Evolutionary conservation across 1,140 invertebrate genomes (phyloP).

Genomic region (Aphelenchoides avenae): DNA sequence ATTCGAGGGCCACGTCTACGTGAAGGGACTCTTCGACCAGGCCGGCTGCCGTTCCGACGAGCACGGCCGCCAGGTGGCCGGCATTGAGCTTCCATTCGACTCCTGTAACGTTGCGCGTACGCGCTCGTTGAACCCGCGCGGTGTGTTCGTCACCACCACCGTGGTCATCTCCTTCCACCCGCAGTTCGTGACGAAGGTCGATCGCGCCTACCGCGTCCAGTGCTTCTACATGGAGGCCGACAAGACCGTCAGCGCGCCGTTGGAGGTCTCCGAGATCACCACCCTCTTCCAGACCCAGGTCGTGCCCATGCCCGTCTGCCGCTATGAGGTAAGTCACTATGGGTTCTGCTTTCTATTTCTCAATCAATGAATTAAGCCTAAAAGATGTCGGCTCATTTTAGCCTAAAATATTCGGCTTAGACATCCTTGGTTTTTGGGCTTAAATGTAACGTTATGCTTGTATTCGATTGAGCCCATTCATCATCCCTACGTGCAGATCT

Average conservation of each 20-base stretch:
- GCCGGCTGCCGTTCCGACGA: slow-evolving; percentile 55
- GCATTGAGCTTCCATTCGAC: slow-evolving; percentile 59
- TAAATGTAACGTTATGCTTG: no score
- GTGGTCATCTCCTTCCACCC: slow-evolving; percentile 59
- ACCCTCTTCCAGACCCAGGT: slow-evolving; percentile 59
- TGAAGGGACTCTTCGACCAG: slow-evolving; percentile 59
- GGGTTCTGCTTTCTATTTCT: no score
- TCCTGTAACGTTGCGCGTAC: slow-evolving; percentile 58
- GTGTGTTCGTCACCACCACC: slow-evolving; percentile 58
- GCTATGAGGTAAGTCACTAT: slow-evolving; percentile 51
- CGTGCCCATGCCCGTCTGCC: slow-evolving; percentile 58
- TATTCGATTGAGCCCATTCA: no score
- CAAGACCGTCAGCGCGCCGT: slow-evolving; percentile 56
- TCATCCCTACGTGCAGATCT: no score
- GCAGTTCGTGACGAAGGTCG: slow-evolving; percentile 59
- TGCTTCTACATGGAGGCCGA: slow-evolving; percentile 60
- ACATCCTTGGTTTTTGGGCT: no score
- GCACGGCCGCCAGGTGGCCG: slow-evolving; percentile 58
- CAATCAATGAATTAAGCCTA: no score
- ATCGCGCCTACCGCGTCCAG: slow-evolving; percentile 58
- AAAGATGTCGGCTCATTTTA: no score
- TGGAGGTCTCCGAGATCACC: slow-evolving; percentile 59
- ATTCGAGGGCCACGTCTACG: slow-evolving; percentile 59
- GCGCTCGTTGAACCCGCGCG: slow-evolving; percentile 55
- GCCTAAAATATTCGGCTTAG: no score